phyloP scores from a whole-genome alignment of 2,888 invertebrate species.

The Hypolimnas misippus region DNA sequence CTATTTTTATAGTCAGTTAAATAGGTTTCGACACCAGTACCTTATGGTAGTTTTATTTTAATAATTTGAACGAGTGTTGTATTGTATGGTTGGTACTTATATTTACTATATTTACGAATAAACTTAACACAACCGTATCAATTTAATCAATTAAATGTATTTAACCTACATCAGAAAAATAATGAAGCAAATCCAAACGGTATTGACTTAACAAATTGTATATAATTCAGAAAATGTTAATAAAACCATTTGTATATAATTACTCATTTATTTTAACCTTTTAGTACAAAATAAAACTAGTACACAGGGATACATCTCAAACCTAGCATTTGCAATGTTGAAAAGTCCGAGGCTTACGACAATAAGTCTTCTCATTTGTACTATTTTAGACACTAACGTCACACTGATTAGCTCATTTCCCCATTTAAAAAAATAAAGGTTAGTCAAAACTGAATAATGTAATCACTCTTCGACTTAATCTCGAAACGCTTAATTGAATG shows the following conservation, averaged over 20 bases:
- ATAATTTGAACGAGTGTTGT: no score
- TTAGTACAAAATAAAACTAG: slow-evolving; percentile 85
- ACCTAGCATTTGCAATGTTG: slow-evolving; percentile 84
- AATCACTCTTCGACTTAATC: slow-evolving; percentile 78
- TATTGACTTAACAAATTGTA: no score
- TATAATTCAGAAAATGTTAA: no score
- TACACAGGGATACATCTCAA: slow-evolving; percentile 85
- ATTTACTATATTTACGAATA: no score
- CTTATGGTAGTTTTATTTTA: no score
- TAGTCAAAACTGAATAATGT: slow-evolving; percentile 82
- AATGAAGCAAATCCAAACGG: background rate
- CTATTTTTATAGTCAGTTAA: no score
- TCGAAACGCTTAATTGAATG: slow-evolving; percentile 63
- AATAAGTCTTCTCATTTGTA: slow-evolving; percentile 85
- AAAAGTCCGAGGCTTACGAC: slow-evolving; percentile 84
- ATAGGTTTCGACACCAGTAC: no score
- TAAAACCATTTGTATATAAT: slow-evolving; percentile 55
- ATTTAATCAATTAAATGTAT: no score
- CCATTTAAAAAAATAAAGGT: slow-evolving; percentile 72
- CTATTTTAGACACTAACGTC: slow-evolving; percentile 85
- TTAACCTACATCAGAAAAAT: background rate
- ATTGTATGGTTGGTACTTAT: no score
- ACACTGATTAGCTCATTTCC: slow-evolving; percentile 81
- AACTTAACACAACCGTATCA: no score
- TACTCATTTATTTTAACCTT: slow-evolving; percentile 84